Percentiles rank a stretch among this genome's conserved stretches.
Conservation (phyloP, 2,888 invertebrate genomes). For the Melieria omissa region DNA sequence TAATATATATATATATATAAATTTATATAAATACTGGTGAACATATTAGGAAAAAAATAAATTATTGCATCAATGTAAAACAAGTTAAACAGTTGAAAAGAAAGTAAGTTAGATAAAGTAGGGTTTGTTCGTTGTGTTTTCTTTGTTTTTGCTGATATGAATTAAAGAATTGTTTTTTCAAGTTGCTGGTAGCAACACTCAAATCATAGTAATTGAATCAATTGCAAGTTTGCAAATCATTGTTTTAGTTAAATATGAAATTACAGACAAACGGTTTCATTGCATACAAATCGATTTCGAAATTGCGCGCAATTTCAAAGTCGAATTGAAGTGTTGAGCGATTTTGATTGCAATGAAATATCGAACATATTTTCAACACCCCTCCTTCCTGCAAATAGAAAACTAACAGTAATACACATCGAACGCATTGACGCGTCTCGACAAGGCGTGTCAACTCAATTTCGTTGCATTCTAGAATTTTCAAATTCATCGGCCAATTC, state of each 20-base stretch:
- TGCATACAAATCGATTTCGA: too few relatives aligned
- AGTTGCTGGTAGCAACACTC: too few relatives aligned
- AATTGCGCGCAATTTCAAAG: background rate
- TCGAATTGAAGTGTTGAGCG: background rate
- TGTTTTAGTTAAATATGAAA: slow-evolving; percentile 22
- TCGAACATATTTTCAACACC: slow-evolving; percentile 60
- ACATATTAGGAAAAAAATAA: slow-evolving; percentile 23
- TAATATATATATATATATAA: slow-evolving; percentile 22
- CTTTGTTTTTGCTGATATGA: background rate
- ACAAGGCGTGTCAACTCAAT: slow-evolving; percentile 15
- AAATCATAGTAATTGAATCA: too few relatives aligned
- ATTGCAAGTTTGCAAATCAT: background rate
- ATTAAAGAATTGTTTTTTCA: too few relatives aligned
- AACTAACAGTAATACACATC: slow-evolving; percentile 46
- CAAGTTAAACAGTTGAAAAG: slow-evolving; percentile 22
- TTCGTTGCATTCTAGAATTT: slow-evolving; percentile 12
- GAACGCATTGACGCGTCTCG: slow-evolving; percentile 30
- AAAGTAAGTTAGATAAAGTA: slow-evolving; percentile 20
- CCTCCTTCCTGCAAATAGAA: slow-evolving; percentile 56
- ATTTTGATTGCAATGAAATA: slow-evolving; percentile 42
- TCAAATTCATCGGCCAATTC: slow-evolving; percentile 61
- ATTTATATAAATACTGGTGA: slow-evolving; percentile 29
- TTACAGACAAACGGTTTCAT: slow-evolving; percentile 24
- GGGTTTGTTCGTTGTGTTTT: background rate
- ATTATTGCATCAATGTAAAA: background rate